phyloP scores from a whole-genome alignment of 2,888 invertebrate species.

The Hyposoter didymator region DNA sequence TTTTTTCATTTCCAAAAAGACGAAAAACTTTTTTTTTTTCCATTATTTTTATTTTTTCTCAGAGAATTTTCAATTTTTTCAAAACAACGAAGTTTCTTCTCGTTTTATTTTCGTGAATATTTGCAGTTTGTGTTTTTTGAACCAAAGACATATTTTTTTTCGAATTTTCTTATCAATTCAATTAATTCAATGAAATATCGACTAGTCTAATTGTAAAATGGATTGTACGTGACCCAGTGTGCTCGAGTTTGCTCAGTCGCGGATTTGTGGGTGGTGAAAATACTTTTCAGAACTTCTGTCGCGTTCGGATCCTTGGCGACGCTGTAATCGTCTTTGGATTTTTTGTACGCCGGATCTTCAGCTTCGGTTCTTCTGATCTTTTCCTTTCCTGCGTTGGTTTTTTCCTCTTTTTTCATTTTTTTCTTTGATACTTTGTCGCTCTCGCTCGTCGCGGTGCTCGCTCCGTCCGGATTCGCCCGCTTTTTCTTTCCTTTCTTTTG shows the following conservation, averaged over 20 bases:
- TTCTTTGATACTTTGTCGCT: conserved; percentile 81
- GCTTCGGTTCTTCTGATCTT: conserved; percentile 73
- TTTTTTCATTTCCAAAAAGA: neutral
- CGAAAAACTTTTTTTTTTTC: neutral
- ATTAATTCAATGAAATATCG: neutral
- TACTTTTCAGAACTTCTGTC: conserved; percentile 96
- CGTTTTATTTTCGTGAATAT: neutral
- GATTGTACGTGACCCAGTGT: conserved; percentile 99
- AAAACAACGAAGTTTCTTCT: neutral
- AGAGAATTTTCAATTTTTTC: neutral
- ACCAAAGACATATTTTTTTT: neutral
- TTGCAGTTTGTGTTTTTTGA: neutral
- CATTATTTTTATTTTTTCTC: neutral
- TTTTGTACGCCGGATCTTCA: conserved; percentile 90
- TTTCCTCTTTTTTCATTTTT: conserved; percentile 82
- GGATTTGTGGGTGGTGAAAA: conserved; percentile 95
- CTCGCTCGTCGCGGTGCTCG: conserved; percentile 70
- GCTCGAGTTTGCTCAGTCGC: conserved; percentile 95
- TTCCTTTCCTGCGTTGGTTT: conserved; percentile 79
- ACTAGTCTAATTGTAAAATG: conserved; percentile 88
- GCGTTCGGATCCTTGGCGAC: conserved; percentile 96
- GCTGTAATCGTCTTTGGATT: conserved; percentile 92
- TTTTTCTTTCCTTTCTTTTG: conserved; percentile 89
- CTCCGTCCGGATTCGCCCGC: conserved; percentile 79
- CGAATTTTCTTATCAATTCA: neutral